A percentile compares a stretch with the other conserved stretches of the same genome.
Evolutionary conservation across 2,113 vertebrate genomes (phyloP).

Genomic region (Tragelaphus strepsiceros): DNA sequence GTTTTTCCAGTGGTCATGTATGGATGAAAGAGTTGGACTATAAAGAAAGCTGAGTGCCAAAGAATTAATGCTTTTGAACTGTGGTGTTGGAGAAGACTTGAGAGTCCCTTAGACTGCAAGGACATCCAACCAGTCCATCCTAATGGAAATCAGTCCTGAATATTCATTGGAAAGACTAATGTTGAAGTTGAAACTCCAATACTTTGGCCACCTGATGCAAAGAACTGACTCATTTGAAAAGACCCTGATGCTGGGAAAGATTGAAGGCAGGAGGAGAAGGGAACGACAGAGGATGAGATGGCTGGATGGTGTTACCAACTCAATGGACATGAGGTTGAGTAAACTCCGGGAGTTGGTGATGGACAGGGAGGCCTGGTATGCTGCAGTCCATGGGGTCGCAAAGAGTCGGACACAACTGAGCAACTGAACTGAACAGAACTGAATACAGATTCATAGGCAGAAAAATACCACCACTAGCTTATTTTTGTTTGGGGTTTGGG

Average conservation of each 20-base stretch:
- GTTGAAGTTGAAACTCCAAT: not conserved
- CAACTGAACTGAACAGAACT: not conserved
- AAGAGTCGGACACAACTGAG: not conserved
- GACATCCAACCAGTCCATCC: not conserved
- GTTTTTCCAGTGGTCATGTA: not conserved
- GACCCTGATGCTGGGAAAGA: not conserved
- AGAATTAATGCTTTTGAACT: not conserved
- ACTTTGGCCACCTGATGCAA: not conserved
- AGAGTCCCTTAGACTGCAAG: not conserved
- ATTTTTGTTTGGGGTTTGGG: not conserved
- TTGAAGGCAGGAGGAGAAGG: not conserved
- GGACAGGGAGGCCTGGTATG: not conserved
- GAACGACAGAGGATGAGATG: not conserved
- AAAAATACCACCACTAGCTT: not conserved
- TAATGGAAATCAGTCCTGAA: not conserved
- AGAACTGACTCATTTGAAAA: not conserved
- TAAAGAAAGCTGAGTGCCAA: not conserved
- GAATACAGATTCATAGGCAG: not conserved
- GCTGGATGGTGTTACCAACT: not conserved
- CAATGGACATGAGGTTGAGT: not conserved
- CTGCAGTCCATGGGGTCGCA: fast-evolving
- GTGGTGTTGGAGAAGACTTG: not conserved
- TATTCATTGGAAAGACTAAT: not conserved
- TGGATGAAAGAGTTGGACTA: not conserved
- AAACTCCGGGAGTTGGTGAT: fast-evolving